Base-by-base conservation (phyloP, 2,113 vertebrate genomes). In the Hippopotamus amphibius region DNA sequence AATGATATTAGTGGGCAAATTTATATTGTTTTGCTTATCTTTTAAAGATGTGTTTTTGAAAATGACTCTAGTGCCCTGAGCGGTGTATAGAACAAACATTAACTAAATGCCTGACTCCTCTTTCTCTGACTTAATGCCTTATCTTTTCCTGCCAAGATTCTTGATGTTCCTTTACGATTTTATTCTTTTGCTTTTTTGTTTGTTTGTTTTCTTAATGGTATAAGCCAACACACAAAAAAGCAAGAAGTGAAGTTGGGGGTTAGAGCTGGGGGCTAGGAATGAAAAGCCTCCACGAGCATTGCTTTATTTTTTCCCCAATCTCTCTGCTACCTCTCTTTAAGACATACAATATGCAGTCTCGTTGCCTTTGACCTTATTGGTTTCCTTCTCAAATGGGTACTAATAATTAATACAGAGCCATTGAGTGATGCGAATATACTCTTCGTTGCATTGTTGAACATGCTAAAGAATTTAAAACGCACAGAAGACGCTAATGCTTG, bases 381-480 rank as follows among this genome's bases (percentile, higher is more conserved):
- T 89, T 83, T 96, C 37, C 12, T 41, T 84, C 97, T 83, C 37
- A n/a, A 66, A 93, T 69, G 71, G 80, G 41, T 86, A 96, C 95
- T 96, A 97, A 79, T 98, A 93, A 95, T 96, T 98, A 96, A 95
- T 72, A 83, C 9, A 81, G 63, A 97, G 59, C 57, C 95, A 83
- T 15, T 85, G 97, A 98, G 94, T 80, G 41, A 93, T 66, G 28
- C 5, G 86, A 92, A 92, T 84, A 74, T 94, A 81, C 96, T 97
- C 96, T 96, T 53, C 3, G 0, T 59, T 83, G 59, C 90, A 97
- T 97, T 97, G 92, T 95, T 97, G 85, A 95, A 95, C 96, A 97
- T 98, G 97, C 88, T 98, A 97, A 98, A 98, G 97, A 96, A 98
- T 98, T 98, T 97, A 98, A 97, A 97, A 93, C 30, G 28, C 94